These are phyloP conservation scores for Chymomyza costata DNA, from an alignment of 1,140 invertebrate species.

Conservation along the genomic window DNA sequence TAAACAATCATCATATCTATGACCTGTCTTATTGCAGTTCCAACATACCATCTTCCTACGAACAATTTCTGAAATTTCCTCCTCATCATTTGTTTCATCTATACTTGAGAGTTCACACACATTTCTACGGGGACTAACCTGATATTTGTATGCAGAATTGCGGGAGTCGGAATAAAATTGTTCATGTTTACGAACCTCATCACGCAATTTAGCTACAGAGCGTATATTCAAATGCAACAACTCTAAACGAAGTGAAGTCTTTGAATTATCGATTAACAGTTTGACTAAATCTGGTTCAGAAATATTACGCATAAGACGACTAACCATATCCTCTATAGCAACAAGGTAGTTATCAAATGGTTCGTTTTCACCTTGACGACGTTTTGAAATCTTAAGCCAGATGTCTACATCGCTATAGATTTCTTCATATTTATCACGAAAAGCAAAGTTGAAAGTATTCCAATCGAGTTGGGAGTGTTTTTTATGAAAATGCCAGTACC, in stretches of 20 bases:
- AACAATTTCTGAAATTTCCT: too few species aligned
- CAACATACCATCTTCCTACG: not conserved
- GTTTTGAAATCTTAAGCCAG: not conserved
- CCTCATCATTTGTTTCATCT: too few species aligned
- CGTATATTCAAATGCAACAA: not conserved
- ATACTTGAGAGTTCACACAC: too few species aligned
- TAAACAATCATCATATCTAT: slow-evolving; percentile 2
- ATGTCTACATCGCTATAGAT: too few species aligned
- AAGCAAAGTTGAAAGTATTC: too few species aligned
- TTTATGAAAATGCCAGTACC: not conserved
- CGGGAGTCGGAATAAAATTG: slow-evolving; percentile 12
- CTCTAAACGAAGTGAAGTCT: not conserved
- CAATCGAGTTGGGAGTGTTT: not conserved
- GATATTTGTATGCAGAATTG: not conserved
- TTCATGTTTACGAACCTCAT: slow-evolving; percentile 1
- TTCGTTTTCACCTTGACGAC: slow-evolving; percentile 7
- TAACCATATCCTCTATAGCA: not conserved
- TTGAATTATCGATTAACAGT: not conserved
- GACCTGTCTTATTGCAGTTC: slow-evolving; percentile 2
- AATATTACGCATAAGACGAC: slow-evolving; percentile 1
- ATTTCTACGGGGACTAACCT: too few species aligned
- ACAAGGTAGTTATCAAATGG: not conserved
- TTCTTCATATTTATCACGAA: too few species aligned
- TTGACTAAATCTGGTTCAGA: not conserved
- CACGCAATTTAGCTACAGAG: not conserved